Evolutionary conservation across 1,140 invertebrate genomes (phyloP), one percentile per base, ranked within the genome.

Genomic region (Eulimnadia texana): DNA sequence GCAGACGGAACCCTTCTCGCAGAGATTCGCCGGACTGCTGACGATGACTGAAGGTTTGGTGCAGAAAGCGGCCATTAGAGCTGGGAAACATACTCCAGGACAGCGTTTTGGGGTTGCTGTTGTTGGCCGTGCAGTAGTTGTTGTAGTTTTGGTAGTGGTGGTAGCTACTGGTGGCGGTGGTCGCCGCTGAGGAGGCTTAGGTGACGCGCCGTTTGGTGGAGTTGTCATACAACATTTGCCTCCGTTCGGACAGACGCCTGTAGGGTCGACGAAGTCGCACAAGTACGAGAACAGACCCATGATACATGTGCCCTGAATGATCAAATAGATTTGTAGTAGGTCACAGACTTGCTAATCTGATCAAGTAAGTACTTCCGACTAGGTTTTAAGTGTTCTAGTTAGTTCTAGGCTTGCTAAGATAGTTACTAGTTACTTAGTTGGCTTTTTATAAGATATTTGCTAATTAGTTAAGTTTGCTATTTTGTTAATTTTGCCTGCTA

Each of bases 11-110:
- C 84, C 84, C 64, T 79, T 76, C 62, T 80, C 76, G 66, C 86
- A 90, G 58, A 64, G 25, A 60, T 82, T 88, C 2, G 84, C 79
- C 1, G 85, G 88, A 65, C 84, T 79, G 1, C 79, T 73, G 25
- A 90, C 76, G 47, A 90, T 72, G 1, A 85, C 77, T 2, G 84
- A 83, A 0, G 88, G 88, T 33, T 82, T 75, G 68, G 87, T 82
- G 70, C 89, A 93, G 69, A 91, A 85, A 3, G 83, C 85, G 3
- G 83, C 80, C 80, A 91, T 85, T 27, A 91, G 82, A 53, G 80
- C 82, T 13, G 88, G 77, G 58, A 92, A 68, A 69, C 90, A 93
- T 69, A 83, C 84, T 3, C 89, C 89, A 0, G 86, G 85, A 72
- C 89, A 93, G 22, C 79, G 60, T 16, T 62, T 56, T 28, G 50